phyloP scores from a whole-genome alignment of 2,797 vertebrate species.

The Avahi laniger region DNA sequence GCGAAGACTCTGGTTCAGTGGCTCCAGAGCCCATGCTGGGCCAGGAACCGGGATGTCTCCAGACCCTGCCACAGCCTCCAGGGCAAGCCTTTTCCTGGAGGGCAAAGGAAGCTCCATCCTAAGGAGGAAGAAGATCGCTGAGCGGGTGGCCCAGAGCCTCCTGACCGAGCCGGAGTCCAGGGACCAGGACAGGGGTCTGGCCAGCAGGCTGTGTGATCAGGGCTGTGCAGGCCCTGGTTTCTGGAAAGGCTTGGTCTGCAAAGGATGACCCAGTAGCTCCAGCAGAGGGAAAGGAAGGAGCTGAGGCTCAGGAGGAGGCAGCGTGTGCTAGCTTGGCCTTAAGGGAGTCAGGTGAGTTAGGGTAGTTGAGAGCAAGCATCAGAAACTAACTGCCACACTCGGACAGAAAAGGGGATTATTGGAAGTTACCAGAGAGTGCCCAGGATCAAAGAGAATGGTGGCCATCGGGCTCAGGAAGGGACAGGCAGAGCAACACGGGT shows the following conservation, averaged over 20 bases:
- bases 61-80: not conserved
- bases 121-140: not conserved
- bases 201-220: not conserved
- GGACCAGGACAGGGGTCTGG: not conserved
- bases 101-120: not conserved
- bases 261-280: not conserved
- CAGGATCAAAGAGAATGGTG: not conserved
- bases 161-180: not conserved
- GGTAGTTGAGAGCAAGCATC: not conserved
- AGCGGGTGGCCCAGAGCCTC: not conserved
- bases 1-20: not conserved
- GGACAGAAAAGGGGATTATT: not conserved
- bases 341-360: not conserved
- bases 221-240: not conserved
- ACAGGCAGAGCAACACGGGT: not conserved
- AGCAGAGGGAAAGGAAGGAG: not conserved
- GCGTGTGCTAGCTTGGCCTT: not conserved
- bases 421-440: not conserved
- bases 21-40: not conserved
- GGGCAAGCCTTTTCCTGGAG: not conserved
- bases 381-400: not conserved
- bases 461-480: not conserved
- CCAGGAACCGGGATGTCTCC: not conserved
- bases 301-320: not conserved
- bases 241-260: not conserved